A percentile compares a stretch with the other conserved stretches of the same genome.
Evolutionary conservation across 1,140 invertebrate species (phyloP).

Genomic region (Hetaerina americana): DNA sequence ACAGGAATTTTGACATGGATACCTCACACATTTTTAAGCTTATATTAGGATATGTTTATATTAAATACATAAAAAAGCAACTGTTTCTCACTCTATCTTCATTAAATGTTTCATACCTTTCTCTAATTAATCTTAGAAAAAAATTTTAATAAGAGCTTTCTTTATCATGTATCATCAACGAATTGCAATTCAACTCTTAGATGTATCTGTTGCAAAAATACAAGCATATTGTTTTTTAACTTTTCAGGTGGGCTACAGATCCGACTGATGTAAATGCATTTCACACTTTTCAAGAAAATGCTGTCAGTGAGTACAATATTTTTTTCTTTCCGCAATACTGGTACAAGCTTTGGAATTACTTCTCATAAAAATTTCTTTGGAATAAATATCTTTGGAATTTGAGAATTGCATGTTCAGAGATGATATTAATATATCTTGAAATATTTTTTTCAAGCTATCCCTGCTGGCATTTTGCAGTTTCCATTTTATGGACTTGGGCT

Average conservation of each 20-base stretch:
- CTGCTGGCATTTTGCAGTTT: constrained; percentile 57
- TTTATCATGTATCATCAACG: too few species aligned
- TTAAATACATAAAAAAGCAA: too few species aligned
- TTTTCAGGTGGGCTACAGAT: constrained; percentile 46
- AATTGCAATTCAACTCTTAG: too few species aligned
- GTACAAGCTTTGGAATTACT: constrained; percentile 5
- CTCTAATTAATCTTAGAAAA: too few species aligned
- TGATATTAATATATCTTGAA: constrained; percentile 12
- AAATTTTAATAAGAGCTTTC: too few species aligned
- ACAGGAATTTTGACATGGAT: too few species aligned
- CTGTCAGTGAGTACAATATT: constrained; percentile 47
- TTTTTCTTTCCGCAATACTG: neutral
- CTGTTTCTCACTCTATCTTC: too few species aligned
- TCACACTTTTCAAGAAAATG: constrained; percentile 54
- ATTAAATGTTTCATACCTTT: too few species aligned
- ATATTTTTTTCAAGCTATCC: constrained; percentile 47
- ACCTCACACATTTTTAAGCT: too few species aligned
- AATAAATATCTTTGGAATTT: neutral
- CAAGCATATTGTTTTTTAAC: constrained; percentile 26
- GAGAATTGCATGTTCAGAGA: neutral
- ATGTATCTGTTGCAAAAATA: too few species aligned
- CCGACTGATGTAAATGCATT: constrained; percentile 62
- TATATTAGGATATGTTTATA: too few species aligned
- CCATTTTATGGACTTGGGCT: constrained; percentile 39
- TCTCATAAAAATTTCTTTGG: constrained; percentile 5